Evolutionary conservation across 2,113 vertebrate species (phyloP).

Genomic region (Pachyramphus minor): DNA sequence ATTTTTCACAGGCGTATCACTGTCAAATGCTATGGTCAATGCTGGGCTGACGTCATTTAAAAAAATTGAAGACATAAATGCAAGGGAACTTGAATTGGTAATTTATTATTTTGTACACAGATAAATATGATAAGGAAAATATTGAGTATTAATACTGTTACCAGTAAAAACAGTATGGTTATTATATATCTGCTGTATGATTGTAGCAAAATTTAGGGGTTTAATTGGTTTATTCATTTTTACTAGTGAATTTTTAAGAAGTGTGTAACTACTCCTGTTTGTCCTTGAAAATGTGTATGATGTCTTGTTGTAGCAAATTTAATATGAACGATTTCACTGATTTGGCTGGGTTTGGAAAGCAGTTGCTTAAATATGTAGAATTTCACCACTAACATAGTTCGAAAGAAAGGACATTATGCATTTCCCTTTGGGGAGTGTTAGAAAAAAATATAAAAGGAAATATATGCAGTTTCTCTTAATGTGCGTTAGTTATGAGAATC

Average conservation of each 20-base stretch:
- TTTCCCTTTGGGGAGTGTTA: neutral
- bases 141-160: neutral
- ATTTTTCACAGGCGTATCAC: constrained; percentile 81
- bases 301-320: neutral
- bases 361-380: neutral
- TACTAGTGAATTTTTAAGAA: neutral
- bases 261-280: neutral
- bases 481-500: neutral
- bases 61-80: constrained; percentile 90
- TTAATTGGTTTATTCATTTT: neutral
- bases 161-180: neutral
- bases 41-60: constrained; percentile 91
- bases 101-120: neutral
- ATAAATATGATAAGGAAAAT: neutral
- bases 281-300: neutral
- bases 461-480: neutral
- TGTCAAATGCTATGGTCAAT: constrained; percentile 93
- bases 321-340: neutral
- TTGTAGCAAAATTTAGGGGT: neutral
- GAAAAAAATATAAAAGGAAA: neutral
- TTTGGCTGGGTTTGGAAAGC: neutral
- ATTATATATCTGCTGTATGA: neutral
- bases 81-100: constrained; percentile 94
- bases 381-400: neutral
- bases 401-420: neutral